Conservation (phyloP, 2,888 invertebrate genomes). For the Prosopocoilus inquinatus region DNA sequence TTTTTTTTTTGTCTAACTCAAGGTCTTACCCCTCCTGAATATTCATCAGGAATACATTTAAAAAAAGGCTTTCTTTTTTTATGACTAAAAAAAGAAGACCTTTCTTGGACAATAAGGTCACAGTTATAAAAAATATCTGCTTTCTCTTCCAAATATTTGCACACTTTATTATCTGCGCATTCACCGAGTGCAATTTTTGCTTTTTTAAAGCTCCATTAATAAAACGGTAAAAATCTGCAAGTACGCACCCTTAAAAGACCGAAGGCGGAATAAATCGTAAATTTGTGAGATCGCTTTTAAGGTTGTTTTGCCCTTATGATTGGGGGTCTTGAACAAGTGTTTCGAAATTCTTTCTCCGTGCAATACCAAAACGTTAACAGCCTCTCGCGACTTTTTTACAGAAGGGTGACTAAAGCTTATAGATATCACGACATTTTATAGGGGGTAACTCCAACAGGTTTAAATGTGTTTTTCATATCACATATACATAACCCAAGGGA, state of each 20-base stretch:
- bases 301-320: slow-evolving; percentile 31
- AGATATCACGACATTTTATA: slow-evolving; percentile 9
- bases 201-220: slow-evolving; percentile 1
- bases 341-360: slow-evolving; percentile 32
- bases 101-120: neutral
- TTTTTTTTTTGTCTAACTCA: neutral
- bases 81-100: neutral
- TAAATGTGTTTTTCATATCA: slow-evolving; percentile 46
- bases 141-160: neutral
- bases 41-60: neutral
- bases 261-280: slow-evolving; percentile 14
- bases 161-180: neutral
- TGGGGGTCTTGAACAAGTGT: slow-evolving; percentile 34
- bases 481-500: slow-evolving; percentile 37
- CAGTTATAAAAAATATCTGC: neutral
- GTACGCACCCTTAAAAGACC: slow-evolving; percentile 3
- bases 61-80: neutral
- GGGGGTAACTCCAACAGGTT: slow-evolving; percentile 45
- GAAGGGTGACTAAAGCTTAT: slow-evolving; percentile 3
- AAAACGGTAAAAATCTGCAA: slow-evolving; percentile 9
- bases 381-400: slow-evolving; percentile 25
- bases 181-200: too few species aligned
- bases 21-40: neutral
- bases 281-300: slow-evolving; percentile 17
- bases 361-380: slow-evolving; percentile 39